Evolutionary conservation across 2,797 vertebrate species (phyloP).

Genomic region (Poecilia wingei): DNA sequence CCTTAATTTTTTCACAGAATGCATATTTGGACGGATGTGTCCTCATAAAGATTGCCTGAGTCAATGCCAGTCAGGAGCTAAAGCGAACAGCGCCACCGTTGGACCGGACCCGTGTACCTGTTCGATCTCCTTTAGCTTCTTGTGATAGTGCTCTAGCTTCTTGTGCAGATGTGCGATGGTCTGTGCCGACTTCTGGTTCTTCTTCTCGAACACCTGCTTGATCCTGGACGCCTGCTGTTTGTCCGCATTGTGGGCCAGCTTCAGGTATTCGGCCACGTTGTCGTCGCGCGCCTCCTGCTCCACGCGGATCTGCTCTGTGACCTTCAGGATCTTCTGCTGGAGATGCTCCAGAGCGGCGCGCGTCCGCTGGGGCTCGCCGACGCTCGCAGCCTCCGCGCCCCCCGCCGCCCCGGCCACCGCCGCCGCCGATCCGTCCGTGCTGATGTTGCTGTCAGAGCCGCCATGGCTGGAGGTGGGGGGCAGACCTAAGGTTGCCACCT

Average conservation of each 20-base stretch:
- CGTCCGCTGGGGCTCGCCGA: conserved; percentile 89
- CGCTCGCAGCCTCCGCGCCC: conserved; percentile 79
- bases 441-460: conserved; percentile 90
- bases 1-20: conserved; percentile 8
- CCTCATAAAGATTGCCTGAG: conserved; percentile 25
- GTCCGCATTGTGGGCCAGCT: conserved; percentile 96
- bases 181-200: conserved; percentile 98
- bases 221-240: conserved; percentile 95
- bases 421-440: conserved; percentile 85
- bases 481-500: conserved; percentile 84
- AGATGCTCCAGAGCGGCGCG: conserved; percentile 94
- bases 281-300: conserved; percentile 97
- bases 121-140: conserved; percentile 95
- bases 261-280: conserved; percentile 97
- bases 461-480: conserved; percentile 87
- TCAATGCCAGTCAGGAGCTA: conserved; percentile 11
- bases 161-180: conserved; percentile 97
- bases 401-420: conserved; percentile 44
- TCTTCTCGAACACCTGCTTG: conserved; percentile 99
- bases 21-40: conserved; percentile 45
- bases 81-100: not conserved
- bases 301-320: conserved; percentile 98
- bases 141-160: conserved; percentile 96
- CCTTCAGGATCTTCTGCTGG: conserved; percentile 98
- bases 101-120: conserved; percentile 73